Conservation (phyloP, 2,113 vertebrate species). For the Acinonyx jubatus region DNA sequence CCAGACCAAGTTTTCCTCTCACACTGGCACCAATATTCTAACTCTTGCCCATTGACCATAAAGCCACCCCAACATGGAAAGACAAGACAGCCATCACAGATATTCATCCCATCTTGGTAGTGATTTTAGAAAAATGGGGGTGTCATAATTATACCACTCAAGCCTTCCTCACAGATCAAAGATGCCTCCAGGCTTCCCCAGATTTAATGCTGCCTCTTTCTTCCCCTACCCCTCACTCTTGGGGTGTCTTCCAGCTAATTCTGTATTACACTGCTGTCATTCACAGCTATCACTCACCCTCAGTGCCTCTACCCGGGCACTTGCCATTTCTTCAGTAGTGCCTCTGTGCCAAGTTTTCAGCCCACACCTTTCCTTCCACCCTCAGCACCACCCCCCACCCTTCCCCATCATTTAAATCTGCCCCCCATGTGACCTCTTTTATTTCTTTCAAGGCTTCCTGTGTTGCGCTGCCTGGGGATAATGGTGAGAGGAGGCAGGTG, state of each 20-base stretch:
- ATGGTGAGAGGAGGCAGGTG: not conserved
- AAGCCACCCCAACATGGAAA: not conserved
- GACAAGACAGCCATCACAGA: not conserved
- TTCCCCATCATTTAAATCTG: not conserved
- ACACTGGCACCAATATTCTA: not conserved
- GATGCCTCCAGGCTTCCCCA: not conserved
- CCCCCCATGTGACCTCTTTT: not conserved
- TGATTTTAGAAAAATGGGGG: not conserved
- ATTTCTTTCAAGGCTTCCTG: not conserved
- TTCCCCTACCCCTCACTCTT: not conserved
- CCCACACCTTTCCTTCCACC: not conserved
- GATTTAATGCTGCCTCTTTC: not conserved
- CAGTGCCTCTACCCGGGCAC: not conserved
- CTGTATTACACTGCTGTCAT: too few relatives aligned
- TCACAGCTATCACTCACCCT: not conserved
- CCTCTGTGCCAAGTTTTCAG: not conserved
- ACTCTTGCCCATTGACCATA: not conserved
- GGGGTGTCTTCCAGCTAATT: not conserved
- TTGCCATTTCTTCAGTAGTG: not conserved
- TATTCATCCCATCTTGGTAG: not conserved
- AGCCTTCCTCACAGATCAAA: not conserved
- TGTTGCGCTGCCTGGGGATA: too few relatives aligned
- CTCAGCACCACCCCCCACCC: not conserved
- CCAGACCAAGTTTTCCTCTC: not conserved
- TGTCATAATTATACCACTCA: not conserved